Evolutionary conservation across 2,113 vertebrate genomes (phyloP).

Genomic region (Pelobates fuscus): DNA sequence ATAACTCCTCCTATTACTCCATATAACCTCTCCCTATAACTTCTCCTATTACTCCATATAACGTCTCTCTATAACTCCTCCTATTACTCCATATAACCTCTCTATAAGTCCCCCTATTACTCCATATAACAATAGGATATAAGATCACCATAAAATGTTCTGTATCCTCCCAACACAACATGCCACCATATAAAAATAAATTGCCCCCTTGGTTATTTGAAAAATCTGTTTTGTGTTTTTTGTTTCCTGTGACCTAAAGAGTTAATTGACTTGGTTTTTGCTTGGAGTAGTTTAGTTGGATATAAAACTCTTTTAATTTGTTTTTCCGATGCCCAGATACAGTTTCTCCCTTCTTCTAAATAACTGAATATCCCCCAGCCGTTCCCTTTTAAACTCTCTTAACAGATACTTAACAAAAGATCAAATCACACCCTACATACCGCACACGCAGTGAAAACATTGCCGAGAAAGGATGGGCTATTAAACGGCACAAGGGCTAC

Average conservation of each 20-base stretch:
- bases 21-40: constrained; percentile 2
- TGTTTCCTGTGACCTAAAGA: too few species aligned
- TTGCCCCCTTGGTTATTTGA: too few species aligned
- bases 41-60: background rate
- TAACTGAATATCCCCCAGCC: background rate
- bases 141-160: too few species aligned
- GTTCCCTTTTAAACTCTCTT: constrained; percentile 11
- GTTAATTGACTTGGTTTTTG: background rate
- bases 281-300: background rate
- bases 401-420: constrained; percentile 19
- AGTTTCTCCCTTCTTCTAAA: constrained; percentile 1
- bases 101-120: too few species aligned
- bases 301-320: constrained; percentile 28
- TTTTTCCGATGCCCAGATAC: constrained; percentile 17
- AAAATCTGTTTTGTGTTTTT: too few species aligned
- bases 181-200: too few species aligned
- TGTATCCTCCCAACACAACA: too few species aligned
- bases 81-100: too few species aligned
- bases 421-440: constrained; percentile 9
- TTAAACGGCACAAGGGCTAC: too few species aligned
- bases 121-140: too few species aligned
- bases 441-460: constrained; percentile 19
- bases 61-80: too few species aligned
- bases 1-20: constrained; percentile 3
- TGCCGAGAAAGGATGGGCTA: constrained; percentile 16